phyloP scores from a whole-genome alignment of 1,140 invertebrate species.

The Dinothrombium tinctorium region DNA sequence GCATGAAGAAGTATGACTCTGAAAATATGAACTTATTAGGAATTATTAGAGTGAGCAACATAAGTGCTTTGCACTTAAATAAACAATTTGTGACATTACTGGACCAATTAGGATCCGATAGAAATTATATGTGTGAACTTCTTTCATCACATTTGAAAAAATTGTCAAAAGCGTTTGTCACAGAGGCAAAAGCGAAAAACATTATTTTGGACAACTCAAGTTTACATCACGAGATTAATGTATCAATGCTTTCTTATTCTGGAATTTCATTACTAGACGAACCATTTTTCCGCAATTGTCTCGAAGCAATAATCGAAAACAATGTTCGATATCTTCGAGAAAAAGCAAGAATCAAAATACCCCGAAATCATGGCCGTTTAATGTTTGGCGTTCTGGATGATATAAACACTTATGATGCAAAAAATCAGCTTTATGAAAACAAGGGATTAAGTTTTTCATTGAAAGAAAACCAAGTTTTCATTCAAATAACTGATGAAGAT shows the following conservation, averaged over 20 bases:
- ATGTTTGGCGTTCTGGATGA: slow-evolving; percentile 16
- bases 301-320: slow-evolving; percentile 4
- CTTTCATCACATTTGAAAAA: slow-evolving; percentile 6
- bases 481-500: slow-evolving; percentile 12
- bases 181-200: slow-evolving; percentile 9
- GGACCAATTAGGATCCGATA: slow-evolving; percentile 11
- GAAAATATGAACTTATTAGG: slow-evolving; percentile 10
- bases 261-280: slow-evolving; percentile 12
- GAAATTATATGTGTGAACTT: slow-evolving; percentile 8
- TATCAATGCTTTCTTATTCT: background rate
- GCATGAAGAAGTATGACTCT: slow-evolving; percentile 17
- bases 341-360: slow-evolving; percentile 13
- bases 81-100: slow-evolving; percentile 15
- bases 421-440: too few species aligned
- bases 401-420: slow-evolving; percentile 8
- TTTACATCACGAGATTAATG: slow-evolving; percentile 1
- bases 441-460: too few species aligned
- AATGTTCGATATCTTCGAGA: slow-evolving; percentile 9
- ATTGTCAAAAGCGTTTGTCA: slow-evolving; percentile 11
- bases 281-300: slow-evolving; percentile 12
- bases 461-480: slow-evolving; percentile 14
- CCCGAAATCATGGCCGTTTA: slow-evolving; percentile 10
- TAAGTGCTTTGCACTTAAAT: slow-evolving; percentile 11
- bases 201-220: slow-evolving; percentile 4
- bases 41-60: slow-evolving; percentile 3